These are phyloP conservation scores for Metellina segmentata DNA, from an alignment of 2,888 invertebrate species.

Conservation along the genomic window DNA sequence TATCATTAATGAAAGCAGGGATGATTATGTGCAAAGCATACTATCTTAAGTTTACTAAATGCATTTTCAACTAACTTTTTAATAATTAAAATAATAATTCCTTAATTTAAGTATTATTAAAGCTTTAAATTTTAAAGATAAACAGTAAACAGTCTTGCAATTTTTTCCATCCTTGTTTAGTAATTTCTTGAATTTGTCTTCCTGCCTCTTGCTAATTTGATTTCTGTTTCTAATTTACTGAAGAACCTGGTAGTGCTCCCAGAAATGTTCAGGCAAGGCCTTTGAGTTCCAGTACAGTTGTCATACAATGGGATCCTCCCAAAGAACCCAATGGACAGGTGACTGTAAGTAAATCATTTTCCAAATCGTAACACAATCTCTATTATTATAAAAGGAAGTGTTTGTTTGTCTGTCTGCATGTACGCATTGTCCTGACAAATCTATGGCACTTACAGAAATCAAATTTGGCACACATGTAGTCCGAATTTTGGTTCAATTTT, in stretches of 20 bases:
- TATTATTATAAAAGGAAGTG: too few relatives aligned
- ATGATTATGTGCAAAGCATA: too few relatives aligned
- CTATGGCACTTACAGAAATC: too few relatives aligned
- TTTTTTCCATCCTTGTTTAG: background rate
- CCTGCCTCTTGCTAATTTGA: background rate
- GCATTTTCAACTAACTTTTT: too few relatives aligned
- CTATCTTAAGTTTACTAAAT: too few relatives aligned
- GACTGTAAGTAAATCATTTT: constrained; percentile 82
- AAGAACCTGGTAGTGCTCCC: constrained; percentile 97
- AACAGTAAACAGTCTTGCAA: background rate
- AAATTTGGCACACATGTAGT: too few relatives aligned
- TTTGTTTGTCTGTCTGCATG: too few relatives aligned
- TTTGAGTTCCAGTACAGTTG: constrained; percentile 96
- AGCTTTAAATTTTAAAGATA: background rate
- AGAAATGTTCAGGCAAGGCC: constrained; percentile 96
- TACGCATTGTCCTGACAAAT: too few relatives aligned
- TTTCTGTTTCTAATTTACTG: constrained; percentile 77
- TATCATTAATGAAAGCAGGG: too few relatives aligned
- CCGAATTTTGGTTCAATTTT: too few relatives aligned
- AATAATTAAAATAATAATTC: too few relatives aligned
- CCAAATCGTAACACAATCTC: background rate
- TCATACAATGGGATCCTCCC: constrained; percentile 99
- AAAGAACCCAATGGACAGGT: constrained; percentile 98
- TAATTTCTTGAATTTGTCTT: background rate
- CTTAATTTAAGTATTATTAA: too few relatives aligned